Evolutionary conservation across 2,113 vertebrate species (phyloP), one percentile per base, ranked within the genome.

Genomic region (Hucho hucho): DNA sequence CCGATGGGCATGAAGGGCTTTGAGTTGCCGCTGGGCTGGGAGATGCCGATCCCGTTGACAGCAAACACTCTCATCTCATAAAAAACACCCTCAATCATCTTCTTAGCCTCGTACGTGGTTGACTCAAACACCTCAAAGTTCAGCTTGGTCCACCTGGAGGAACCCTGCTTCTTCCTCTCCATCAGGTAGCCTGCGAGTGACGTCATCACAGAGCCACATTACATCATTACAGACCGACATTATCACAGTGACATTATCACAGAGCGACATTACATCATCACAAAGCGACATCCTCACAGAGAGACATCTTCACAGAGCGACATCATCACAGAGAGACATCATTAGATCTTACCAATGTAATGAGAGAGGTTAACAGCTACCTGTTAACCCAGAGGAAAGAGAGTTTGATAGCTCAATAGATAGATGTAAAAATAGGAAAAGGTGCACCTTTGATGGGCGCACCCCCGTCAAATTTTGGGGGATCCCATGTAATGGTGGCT

Each of bases 31-130:
- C 96, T 97, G 86, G 96, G 95, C 87, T 94, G 93, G 0, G 95
- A 96, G 71, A 95, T 64, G 0, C 96, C 96, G 0, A 97, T 96
- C 80, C 90, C 84, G 0, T 98, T 98, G 87, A 96, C 95, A 0
- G 96, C 94, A 4, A 94, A 97, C 73, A 96, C 95, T 7, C 95
- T 92, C 94, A 98, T 97, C 90, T 98, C 96, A 1, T 98, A 97
- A 5, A 95, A 82, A 0, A 95, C 68, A 0, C 96, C 96, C 84
- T 98, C 96, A 1, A 97, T 96, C 96, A 98, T 98, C 88, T 91
- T 95, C 87, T 93, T 95, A 6, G 94, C 93, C 79, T 96, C 94
- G 0, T 95, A 97, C 0, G 91, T 92, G 0, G 87, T 92, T 7
- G 90, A 93, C 18, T 94, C 90, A 1, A 88, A 93, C 3, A 94